Conservation (phyloP, 2,888 invertebrate genomes). For the Andrena haemorrhoa region DNA sequence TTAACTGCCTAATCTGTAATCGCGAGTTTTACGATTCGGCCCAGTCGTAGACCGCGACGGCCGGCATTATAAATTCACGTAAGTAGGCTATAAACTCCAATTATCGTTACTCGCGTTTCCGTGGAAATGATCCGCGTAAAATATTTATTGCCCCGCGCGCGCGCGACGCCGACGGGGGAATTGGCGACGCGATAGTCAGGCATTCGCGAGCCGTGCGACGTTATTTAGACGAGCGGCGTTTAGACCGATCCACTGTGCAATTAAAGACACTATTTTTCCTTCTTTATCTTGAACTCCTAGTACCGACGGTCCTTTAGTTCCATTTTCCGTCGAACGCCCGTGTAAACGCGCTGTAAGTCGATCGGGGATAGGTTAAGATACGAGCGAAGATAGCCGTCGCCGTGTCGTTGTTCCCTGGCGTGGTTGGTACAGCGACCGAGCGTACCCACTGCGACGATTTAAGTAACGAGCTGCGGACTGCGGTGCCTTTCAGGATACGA, state of each 20-base stretch:
- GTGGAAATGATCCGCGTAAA: conserved; percentile 67
- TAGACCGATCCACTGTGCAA: conserved; percentile 32
- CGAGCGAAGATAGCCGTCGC: conserved; percentile 31
- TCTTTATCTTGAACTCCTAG: neutral
- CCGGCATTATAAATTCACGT: conserved; percentile 62
- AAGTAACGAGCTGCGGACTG: neutral
- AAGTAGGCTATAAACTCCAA: conserved; percentile 69
- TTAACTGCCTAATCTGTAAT: conserved; percentile 64
- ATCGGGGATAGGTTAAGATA: conserved; percentile 37
- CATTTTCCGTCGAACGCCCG: conserved; percentile 5
- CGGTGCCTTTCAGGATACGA: neutral
- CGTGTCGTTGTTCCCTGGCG: conserved; percentile 18
- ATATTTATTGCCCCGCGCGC: conserved; percentile 64
- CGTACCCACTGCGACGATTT: neutral
- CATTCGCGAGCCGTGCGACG: conserved; percentile 40
- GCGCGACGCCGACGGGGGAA: conserved; percentile 37
- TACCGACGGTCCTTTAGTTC: neutral
- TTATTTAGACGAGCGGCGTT: conserved; percentile 45
- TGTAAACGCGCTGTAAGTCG: conserved; percentile 36
- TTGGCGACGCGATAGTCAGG: conserved; percentile 60
- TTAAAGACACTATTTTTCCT: conserved; percentile 25
- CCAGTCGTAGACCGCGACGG: conserved; percentile 9
- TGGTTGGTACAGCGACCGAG: neutral
- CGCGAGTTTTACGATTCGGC: conserved; percentile 61
- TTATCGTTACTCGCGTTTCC: conserved; percentile 70